Base-by-base conservation (phyloP, 2,797 vertebrate species). In the Silurus aristotelis region DNA sequence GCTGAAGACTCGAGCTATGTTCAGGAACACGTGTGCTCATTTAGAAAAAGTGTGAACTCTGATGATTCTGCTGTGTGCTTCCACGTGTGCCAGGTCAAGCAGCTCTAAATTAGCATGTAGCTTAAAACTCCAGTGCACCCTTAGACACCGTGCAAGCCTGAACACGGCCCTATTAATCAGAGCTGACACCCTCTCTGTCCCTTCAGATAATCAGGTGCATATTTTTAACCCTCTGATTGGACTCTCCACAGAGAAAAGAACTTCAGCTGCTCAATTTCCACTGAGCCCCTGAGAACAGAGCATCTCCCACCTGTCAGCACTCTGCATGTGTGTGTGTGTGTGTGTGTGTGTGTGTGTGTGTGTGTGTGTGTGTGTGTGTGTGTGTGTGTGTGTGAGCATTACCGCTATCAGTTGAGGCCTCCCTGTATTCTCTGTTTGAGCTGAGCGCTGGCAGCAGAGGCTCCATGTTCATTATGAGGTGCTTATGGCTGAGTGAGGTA, bases 381-480 rank as follows among this genome's bases (percentile, higher is more conserved):
- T 80, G 75, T 43, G 84, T 70, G 46, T 80, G 83, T 81, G 70
- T 58, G 38, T 78, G 82, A 85, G 58, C 61, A 14, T 94, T 95
- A 98, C 98, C 96, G 55, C 95, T 94, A 78, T 95, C 94, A 70
- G 93, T 56, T 0, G 92, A 86, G 78, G 91, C 87, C 85, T 98
- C 97, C 63, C 98, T 96, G 67, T 96, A 96, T 89, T 98, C 97
- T 0, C 92, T 94, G 82, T 96, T 94, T 83, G 96, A 96, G 91
- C 97, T 96, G 88, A 97, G 93, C 0, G 97, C 95, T 27, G 97
- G 97, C 84, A 98, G 95, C 88, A 99, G 92, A 22, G 98, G 97
- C 85, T 99, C 97, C 97, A 99, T 97, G 92, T 98, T 99, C 93
- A 99, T 99, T 91, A 99, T 97, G 89, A 99, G 96, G 87, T 99